Conservation (phyloP, 2,797 vertebrate species). For the Dermochelys coriacea region DNA sequence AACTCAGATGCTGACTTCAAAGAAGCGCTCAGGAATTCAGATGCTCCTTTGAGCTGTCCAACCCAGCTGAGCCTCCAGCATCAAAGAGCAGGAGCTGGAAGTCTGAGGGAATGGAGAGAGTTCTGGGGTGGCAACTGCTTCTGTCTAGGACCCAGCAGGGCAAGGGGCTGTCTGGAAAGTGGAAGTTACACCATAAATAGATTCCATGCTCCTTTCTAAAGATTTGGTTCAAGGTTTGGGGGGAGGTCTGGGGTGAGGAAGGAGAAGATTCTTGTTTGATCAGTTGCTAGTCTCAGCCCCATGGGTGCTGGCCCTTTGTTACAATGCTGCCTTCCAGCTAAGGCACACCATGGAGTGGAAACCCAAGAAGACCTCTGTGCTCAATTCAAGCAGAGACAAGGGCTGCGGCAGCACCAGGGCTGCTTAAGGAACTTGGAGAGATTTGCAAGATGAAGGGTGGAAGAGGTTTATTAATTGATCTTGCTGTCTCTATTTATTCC, state of each 20-base stretch:
- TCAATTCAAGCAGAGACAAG: background rate
- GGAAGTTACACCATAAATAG: background rate
- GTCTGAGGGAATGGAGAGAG: background rate
- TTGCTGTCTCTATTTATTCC: background rate
- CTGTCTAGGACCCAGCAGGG: background rate
- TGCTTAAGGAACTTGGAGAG: background rate
- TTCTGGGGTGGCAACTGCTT: background rate
- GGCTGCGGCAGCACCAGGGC: too few species aligned
- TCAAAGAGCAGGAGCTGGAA: background rate
- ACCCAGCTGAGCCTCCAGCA: background rate
- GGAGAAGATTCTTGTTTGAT: background rate
- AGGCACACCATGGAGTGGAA: background rate
- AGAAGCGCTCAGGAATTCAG: background rate
- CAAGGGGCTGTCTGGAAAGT: background rate
- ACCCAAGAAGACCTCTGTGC: background rate
- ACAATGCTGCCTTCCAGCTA: background rate
- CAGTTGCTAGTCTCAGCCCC: background rate
- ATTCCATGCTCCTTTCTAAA: background rate
- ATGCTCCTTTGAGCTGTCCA: background rate
- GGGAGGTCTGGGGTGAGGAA: background rate
- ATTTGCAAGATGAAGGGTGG: background rate
- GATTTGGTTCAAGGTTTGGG: background rate
- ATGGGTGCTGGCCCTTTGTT: background rate
- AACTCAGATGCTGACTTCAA: background rate
- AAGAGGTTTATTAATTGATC: background rate